Conservation (phyloP, 2,797 vertebrate species). For the Anolis apletophallus region DNA sequence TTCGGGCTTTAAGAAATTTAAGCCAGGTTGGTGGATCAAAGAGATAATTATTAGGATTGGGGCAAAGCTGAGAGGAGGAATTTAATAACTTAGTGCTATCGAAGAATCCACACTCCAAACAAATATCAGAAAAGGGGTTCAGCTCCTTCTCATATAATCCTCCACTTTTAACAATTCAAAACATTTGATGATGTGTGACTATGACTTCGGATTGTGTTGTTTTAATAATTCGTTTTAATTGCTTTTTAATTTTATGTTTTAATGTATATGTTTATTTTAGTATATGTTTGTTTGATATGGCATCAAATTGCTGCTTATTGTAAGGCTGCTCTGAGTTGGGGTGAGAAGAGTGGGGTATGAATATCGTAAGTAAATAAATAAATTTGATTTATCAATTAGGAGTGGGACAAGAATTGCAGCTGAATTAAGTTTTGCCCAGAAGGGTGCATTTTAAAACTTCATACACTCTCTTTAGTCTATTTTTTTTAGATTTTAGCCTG, state of each 20-base stretch:
- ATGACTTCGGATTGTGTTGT: neutral
- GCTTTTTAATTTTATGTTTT: no score
- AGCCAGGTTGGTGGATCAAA: neutral
- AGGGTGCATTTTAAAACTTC: neutral
- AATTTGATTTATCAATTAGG: neutral
- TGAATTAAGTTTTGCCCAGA: neutral
- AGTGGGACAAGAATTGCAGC: neutral
- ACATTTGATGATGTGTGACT: neutral
- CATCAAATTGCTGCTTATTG: no score
- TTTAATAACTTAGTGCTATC: neutral
- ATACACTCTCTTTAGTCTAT: neutral
- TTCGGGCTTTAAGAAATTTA: neutral
- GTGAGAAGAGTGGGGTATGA: no score
- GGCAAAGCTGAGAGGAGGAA: neutral
- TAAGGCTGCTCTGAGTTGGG: no score
- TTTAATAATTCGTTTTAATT: no score
- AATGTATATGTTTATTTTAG: no score
- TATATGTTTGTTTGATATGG: no score
- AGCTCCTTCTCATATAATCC: neutral
- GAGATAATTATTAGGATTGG: neutral
- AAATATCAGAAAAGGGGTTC: neutral
- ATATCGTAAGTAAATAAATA: no score
- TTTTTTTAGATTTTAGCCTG: slow-evolving; percentile 59
- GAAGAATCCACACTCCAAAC: neutral
- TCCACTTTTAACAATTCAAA: neutral